Evolutionary conservation across 2,888 invertebrate species (phyloP).

Genomic region (Urechis unicinctus): DNA sequence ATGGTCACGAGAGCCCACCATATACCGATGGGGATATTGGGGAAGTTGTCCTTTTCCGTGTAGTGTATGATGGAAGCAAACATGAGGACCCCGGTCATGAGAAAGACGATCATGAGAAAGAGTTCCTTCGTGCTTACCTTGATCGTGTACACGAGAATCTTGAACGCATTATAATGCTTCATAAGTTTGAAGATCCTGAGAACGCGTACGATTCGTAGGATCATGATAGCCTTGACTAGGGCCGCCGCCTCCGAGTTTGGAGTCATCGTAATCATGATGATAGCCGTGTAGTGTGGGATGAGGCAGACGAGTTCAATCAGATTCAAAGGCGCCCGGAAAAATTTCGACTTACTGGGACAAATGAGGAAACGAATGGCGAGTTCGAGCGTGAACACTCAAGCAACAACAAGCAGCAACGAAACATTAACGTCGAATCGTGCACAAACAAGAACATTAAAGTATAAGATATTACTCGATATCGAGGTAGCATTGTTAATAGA

Average conservation of each 20-base stretch:
- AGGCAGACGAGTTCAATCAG: constrained; percentile 43
- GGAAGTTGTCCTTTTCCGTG: constrained; percentile 40
- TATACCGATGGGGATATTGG: constrained; percentile 46
- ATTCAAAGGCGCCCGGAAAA: constrained; percentile 37
- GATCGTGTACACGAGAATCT: constrained; percentile 44
- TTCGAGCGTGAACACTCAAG: constrained; percentile 42
- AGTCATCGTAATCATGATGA: constrained; percentile 34
- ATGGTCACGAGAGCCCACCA: constrained; percentile 51
- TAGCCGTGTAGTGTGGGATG: constrained; percentile 38
- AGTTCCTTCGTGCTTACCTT: constrained; percentile 47
- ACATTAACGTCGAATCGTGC: too few species aligned
- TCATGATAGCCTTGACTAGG: constrained; percentile 10
- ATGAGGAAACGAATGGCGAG: constrained; percentile 26
- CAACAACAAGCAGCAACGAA: too few species aligned
- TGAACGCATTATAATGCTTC: constrained; percentile 50
- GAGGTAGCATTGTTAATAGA: too few species aligned
- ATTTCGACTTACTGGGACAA: constrained; percentile 15
- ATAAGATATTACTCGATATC: too few species aligned
- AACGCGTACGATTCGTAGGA: constrained; percentile 35
- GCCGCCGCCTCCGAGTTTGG: constrained; percentile 11
- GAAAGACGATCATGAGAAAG: constrained; percentile 44
- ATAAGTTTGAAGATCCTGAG: constrained; percentile 48
- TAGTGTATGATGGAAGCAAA: constrained; percentile 47
- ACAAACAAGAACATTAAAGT: too few species aligned
- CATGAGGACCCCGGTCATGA: constrained; percentile 46